phyloP scores from a whole-genome alignment of 2,797 vertebrate genomes.

The Xenopus petersii region DNA sequence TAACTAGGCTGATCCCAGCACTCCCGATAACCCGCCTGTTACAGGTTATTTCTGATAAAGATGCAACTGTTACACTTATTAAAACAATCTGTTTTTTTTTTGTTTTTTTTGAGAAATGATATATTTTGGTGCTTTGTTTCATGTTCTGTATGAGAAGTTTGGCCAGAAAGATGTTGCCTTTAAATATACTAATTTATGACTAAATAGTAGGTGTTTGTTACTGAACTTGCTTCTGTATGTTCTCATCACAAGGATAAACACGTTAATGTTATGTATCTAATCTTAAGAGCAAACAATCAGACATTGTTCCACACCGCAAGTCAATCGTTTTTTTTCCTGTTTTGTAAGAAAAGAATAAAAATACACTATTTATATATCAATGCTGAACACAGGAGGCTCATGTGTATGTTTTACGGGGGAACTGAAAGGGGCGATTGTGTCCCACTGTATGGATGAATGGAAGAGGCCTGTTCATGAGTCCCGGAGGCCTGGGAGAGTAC shows the following conservation, averaged over 20 bases:
- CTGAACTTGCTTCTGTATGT: slow-evolving; percentile 54
- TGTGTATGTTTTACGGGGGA: no score
- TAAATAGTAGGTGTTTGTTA: slow-evolving; percentile 79
- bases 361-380: slow-evolving; percentile 27
- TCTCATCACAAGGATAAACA: slow-evolving; percentile 5
- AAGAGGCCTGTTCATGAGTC: no score
- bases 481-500: no score
- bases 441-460: no score
- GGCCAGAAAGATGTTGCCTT: slow-evolving; percentile 70
- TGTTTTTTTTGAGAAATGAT: slow-evolving; percentile 1
- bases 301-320: slow-evolving; percentile 29
- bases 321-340: slow-evolving; percentile 14
- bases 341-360: slow-evolving; percentile 43
- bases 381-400: no score
- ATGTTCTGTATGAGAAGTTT: slow-evolving; percentile 24
- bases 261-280: slow-evolving; percentile 37
- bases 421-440: no score
- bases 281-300: slow-evolving; percentile 34
- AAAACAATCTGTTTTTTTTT: background rate
- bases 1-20: no score
- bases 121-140: slow-evolving; percentile 13
- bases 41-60: no score
- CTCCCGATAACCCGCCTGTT: no score
- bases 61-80: no score
- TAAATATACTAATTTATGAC: slow-evolving; percentile 78